These are phyloP conservation scores for Dinomys branickii DNA, from an alignment of 2,113 vertebrate species.

Conservation along the genomic window DNA sequence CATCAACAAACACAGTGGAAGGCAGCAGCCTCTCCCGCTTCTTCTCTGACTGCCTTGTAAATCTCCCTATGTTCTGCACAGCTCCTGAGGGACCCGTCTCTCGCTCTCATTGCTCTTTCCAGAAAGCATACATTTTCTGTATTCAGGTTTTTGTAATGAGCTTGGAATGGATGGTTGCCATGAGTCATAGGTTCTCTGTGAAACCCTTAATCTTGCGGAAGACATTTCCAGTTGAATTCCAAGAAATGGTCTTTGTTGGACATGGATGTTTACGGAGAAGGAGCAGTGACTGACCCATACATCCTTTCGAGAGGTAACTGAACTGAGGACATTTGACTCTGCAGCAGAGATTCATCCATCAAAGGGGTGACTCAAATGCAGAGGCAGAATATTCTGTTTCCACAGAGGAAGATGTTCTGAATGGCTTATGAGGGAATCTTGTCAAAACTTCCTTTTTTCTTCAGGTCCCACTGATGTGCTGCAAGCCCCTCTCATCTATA, in stretches of 20 bases:
- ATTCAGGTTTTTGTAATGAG: neutral
- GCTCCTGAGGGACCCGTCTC: neutral
- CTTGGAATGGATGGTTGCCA: constrained; percentile 55
- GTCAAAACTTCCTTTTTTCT: neutral
- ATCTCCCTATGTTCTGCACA: rapidly evolving
- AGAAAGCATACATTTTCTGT: constrained; percentile 21
- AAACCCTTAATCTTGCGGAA: constrained; percentile 64
- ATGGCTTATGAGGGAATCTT: neutral
- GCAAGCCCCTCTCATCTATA: rapidly evolving
- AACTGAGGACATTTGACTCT: constrained; percentile 43
- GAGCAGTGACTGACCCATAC: constrained; percentile 47
- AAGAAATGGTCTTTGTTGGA: constrained; percentile 56
- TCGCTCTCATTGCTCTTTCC: neutral
- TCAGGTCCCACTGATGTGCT: neutral
- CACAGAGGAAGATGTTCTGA: neutral
- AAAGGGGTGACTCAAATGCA: constrained; percentile 8
- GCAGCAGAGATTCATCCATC: constrained; percentile 31
- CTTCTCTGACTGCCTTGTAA: neutral
- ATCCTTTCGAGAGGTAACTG: constrained; percentile 65
- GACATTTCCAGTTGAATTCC: constrained; percentile 60
- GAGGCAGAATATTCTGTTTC: neutral
- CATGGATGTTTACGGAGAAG: constrained; percentile 49
- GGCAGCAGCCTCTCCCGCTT: neutral
- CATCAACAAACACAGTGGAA: neutral
- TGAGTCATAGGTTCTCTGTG: constrained; percentile 10